phyloP scores from a whole-genome alignment of 2,888 invertebrate species.

The Ophraella communa region DNA sequence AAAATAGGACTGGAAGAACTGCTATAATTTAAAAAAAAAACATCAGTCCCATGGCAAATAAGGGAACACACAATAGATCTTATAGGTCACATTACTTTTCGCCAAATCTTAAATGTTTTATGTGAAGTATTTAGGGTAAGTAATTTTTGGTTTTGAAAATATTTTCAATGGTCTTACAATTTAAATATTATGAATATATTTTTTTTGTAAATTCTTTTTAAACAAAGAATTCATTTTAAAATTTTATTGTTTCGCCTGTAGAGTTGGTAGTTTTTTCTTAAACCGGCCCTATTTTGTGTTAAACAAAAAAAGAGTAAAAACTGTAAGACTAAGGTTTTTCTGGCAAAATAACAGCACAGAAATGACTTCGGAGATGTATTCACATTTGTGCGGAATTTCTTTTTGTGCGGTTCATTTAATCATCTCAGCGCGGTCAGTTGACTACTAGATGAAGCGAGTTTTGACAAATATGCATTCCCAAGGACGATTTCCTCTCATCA shows the following conservation, averaged over 20 bases:
- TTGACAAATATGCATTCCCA: slow-evolving; percentile 54
- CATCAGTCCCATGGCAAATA: too few relatives aligned
- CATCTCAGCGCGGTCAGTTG: slow-evolving; percentile 55
- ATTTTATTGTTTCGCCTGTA: not conserved
- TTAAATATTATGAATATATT: too few relatives aligned
- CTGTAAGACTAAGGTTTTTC: slow-evolving; percentile 49
- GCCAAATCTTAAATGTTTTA: too few relatives aligned
- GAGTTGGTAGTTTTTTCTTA: not conserved
- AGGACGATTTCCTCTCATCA: slow-evolving; percentile 51
- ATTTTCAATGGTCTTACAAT: too few relatives aligned
- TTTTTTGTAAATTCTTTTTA: too few relatives aligned
- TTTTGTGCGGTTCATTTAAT: slow-evolving; percentile 55
- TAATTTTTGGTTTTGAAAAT: too few relatives aligned
- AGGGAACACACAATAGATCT: too few relatives aligned
- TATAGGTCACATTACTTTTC: too few relatives aligned
- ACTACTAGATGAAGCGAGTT: slow-evolving; percentile 55
- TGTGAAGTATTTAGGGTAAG: too few relatives aligned
- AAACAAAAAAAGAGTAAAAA: slow-evolving; percentile 31
- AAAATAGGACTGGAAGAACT: too few relatives aligned
- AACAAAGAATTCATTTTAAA: too few relatives aligned
- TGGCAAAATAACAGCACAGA: slow-evolving; percentile 54
- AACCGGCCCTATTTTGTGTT: slow-evolving; percentile 4
- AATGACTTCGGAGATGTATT: slow-evolving; percentile 57
- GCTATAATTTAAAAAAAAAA: too few relatives aligned
- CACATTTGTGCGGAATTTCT: slow-evolving; percentile 58